Evolutionary conservation across 1,140 invertebrate genomes (phyloP).

Genomic region (Cecropterus lyciades): DNA sequence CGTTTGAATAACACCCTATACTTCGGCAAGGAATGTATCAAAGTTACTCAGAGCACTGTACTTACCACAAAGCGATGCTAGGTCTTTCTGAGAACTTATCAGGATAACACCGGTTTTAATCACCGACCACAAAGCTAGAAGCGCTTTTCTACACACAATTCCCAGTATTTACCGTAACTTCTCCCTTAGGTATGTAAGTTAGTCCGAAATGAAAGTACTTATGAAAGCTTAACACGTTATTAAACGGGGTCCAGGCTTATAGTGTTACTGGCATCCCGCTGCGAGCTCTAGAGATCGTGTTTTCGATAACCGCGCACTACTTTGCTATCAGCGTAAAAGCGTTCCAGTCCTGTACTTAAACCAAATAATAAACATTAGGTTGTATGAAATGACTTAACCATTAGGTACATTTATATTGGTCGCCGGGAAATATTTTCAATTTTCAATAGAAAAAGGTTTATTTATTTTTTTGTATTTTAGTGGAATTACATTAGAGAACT

Average conservation of each 20-base stretch:
- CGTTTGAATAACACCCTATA: too few species aligned
- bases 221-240: slow-evolving; percentile 3
- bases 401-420: background rate
- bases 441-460: too few species aligned
- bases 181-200: background rate
- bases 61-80: too few species aligned
- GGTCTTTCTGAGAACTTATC: too few species aligned
- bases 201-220: background rate
- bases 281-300: background rate
- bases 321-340: background rate
- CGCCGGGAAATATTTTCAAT: too few species aligned
- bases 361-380: background rate
- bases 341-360: background rate
- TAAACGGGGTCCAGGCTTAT: background rate
- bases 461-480: too few species aligned
- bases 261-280: background rate
- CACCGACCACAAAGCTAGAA: background rate
- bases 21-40: too few species aligned
- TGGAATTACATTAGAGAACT: too few species aligned
- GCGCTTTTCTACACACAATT: background rate
- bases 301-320: slow-evolving; percentile 1
- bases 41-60: too few species aligned
- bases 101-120: background rate
- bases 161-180: background rate
- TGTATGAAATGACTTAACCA: background rate